Percentiles rank a stretch among this genome's conserved stretches.
phyloP scores from a whole-genome alignment of 2,888 invertebrate genomes.

The Uropetala carovei region DNA sequence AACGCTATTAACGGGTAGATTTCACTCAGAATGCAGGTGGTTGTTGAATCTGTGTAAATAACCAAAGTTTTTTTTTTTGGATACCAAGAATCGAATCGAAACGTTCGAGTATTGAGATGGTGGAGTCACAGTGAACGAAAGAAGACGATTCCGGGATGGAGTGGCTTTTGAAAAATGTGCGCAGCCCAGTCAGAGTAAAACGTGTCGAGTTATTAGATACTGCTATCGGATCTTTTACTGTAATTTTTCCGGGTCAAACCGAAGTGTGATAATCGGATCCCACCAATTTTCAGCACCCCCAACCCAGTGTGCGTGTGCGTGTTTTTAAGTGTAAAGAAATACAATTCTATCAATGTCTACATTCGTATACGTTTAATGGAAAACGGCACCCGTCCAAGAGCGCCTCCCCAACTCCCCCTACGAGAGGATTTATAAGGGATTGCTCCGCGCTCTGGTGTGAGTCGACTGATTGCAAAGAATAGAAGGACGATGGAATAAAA shows the following conservation, averaged over 20 bases:
- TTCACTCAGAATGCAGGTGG: not conserved
- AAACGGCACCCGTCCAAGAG: not conserved
- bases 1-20: too few relatives aligned
- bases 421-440: too few relatives aligned
- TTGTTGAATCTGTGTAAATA: not conserved
- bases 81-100: not conserved
- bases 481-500: too few relatives aligned
- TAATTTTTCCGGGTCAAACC: not conserved
- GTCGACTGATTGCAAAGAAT: too few relatives aligned
- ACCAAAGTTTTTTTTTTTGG: not conserved
- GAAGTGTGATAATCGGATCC: not conserved
- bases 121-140: too few relatives aligned
- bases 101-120: not conserved
- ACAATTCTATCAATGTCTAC: not conserved
- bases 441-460: too few relatives aligned
- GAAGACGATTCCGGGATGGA: too few relatives aligned
- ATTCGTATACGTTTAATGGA: not conserved
- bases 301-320: not conserved
- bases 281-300: not conserved
- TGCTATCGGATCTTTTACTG: too few relatives aligned
- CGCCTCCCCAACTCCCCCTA: too few relatives aligned
- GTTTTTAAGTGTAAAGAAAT: slow-evolving; percentile 6
- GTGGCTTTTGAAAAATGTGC: too few relatives aligned
- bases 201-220: not conserved
- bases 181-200: too few relatives aligned